Conservation (phyloP, 1,140 invertebrate species). For the Chelonus insularis region DNA sequence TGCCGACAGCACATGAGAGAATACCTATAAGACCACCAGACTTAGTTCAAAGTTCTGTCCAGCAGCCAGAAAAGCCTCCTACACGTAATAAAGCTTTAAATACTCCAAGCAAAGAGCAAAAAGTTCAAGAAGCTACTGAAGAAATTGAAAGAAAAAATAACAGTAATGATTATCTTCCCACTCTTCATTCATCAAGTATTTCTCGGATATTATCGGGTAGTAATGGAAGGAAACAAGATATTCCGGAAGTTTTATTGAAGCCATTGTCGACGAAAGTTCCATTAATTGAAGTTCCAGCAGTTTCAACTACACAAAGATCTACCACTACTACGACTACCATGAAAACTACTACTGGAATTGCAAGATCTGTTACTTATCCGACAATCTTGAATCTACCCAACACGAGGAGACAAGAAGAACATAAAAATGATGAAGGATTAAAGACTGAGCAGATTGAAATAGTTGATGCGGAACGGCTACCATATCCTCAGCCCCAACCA, state of each 20-base stretch:
- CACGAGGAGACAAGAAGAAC: slow-evolving; percentile 40
- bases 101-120: slow-evolving; percentile 57
- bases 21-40: slow-evolving; percentile 75
- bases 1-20: slow-evolving; percentile 71
- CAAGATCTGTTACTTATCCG: slow-evolving; percentile 42
- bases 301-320: slow-evolving; percentile 40
- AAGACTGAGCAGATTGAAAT: slow-evolving; percentile 51
- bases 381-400: slow-evolving; percentile 55
- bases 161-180: slow-evolving; percentile 65
- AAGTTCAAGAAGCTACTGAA: slow-evolving; percentile 33
- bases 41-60: slow-evolving; percentile 59
- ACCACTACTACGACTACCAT: slow-evolving; percentile 31
- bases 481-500: slow-evolving; percentile 51
- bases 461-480: slow-evolving; percentile 48
- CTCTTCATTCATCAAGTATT: slow-evolving; percentile 71
- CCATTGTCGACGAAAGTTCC: slow-evolving; percentile 68
- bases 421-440: slow-evolving; percentile 31
- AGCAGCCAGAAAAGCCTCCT: slow-evolving; percentile 53
- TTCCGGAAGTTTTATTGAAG: slow-evolving; percentile 71
- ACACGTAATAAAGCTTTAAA: slow-evolving; percentile 71
- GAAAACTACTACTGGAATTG: slow-evolving; percentile 29
- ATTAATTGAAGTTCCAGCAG: slow-evolving; percentile 35
- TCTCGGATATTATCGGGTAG: slow-evolving; percentile 79
- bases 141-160: slow-evolving; percentile 43
- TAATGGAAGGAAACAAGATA: slow-evolving; percentile 77